These are phyloP conservation scores for Cyanistes caeruleus DNA, from an alignment of 2,113 vertebrate species.

Conservation along the genomic window DNA sequence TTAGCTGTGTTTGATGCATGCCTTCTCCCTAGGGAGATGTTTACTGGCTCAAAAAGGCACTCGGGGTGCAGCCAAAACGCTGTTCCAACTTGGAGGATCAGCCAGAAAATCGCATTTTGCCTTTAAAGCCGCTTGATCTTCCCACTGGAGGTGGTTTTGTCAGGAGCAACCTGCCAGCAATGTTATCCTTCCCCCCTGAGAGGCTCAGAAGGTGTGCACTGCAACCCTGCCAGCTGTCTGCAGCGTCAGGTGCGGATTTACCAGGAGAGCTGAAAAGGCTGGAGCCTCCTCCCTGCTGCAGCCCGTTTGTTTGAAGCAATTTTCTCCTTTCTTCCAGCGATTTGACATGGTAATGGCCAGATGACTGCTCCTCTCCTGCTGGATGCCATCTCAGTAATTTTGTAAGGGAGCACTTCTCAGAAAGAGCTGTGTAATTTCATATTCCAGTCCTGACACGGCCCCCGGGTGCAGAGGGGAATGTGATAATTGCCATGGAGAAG, in stretches of 20 bases:
- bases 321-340: not conserved
- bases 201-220: not conserved
- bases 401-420: not conserved
- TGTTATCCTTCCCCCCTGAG: not conserved
- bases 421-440: not conserved
- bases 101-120: not conserved
- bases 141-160: not conserved
- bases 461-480: not conserved
- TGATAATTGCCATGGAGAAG: not conserved
- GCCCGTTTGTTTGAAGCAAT: not conserved
- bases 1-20: not conserved
- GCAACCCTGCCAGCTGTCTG: not conserved
- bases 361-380: not conserved
- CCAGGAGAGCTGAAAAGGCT: not conserved
- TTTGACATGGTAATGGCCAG: not conserved
- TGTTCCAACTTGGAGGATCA: not conserved
- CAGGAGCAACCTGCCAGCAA: not conserved
- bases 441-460: not conserved
- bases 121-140: not conserved
- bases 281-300: not conserved
- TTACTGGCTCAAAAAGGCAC: not conserved
- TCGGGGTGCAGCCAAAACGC: not conserved
- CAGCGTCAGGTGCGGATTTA: not conserved
- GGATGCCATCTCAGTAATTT: not conserved
- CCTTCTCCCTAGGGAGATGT: not conserved